Evolutionary conservation across 2,888 invertebrate genomes (phyloP).

Genomic region (Lingula anatina): DNA sequence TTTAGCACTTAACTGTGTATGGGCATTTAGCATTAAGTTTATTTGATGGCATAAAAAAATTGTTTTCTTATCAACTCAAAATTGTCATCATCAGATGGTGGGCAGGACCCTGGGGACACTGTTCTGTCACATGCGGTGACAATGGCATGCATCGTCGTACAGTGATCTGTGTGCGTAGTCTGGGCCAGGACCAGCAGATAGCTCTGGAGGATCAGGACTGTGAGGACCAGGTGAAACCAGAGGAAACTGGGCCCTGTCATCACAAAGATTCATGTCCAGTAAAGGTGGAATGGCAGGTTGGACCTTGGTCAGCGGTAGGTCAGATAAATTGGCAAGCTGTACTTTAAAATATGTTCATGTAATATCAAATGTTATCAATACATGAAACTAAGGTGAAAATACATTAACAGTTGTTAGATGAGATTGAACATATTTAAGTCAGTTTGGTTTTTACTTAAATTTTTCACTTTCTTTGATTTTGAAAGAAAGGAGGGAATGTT

Average conservation of each 20-base stretch:
- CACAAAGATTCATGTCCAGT: conserved; percentile 39
- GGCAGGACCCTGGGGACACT: conserved; percentile 81
- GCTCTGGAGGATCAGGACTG: conserved; percentile 73
- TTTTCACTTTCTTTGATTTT: neutral
- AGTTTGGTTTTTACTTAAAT: too few relatives aligned
- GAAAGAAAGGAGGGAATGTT: too few relatives aligned
- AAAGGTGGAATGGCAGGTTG: conserved; percentile 33
- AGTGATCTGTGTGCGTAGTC: conserved; percentile 52
- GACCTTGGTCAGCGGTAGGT: conserved; percentile 47
- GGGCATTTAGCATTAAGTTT: too few relatives aligned
- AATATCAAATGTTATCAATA: too few relatives aligned
- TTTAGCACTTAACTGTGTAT: too few relatives aligned
- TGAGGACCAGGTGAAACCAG: conserved; percentile 63
- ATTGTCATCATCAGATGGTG: conserved; percentile 78
- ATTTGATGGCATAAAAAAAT: too few relatives aligned
- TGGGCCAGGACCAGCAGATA: conserved; percentile 61
- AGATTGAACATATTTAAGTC: neutral
- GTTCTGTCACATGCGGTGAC: conserved; percentile 65
- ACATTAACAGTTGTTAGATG: too few relatives aligned
- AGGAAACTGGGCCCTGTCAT: conserved; percentile 56
- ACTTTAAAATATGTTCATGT: too few relatives aligned
- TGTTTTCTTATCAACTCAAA: too few relatives aligned
- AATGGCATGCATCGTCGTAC: conserved; percentile 48
- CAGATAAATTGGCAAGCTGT: neutral
- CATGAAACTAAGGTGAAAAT: too few relatives aligned